phyloP scores from a whole-genome alignment of 2,888 invertebrate genomes.

The Euplexia lucipara region DNA sequence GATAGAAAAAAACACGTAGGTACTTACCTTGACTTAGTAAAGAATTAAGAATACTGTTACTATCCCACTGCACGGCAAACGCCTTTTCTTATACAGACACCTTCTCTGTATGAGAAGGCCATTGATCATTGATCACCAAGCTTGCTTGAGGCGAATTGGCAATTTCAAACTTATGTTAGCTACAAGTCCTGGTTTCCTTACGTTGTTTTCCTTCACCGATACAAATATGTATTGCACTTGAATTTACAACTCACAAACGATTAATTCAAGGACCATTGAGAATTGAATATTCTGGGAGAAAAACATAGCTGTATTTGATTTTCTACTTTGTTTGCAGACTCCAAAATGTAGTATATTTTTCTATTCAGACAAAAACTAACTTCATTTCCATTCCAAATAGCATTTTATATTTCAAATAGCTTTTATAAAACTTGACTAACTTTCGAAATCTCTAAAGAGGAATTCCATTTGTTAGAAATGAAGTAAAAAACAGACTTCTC shows the following conservation, averaged over 20 bases:
- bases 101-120: too few relatives aligned
- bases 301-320: background rate
- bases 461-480: constrained; percentile 15
- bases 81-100: too few relatives aligned
- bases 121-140: too few relatives aligned
- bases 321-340: background rate
- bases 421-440: constrained; percentile 18
- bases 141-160: too few relatives aligned
- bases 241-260: too few relatives aligned
- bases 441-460: background rate
- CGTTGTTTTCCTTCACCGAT: too few relatives aligned
- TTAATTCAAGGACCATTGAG: background rate
- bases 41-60: too few relatives aligned
- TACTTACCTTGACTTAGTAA: too few relatives aligned
- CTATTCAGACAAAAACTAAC: background rate
- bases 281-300: background rate
- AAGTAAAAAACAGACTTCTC: background rate
- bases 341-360: background rate
- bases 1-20: too few relatives aligned
- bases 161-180: too few relatives aligned
- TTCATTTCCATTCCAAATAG: constrained; percentile 15
- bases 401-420: constrained; percentile 12
- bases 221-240: background rate
- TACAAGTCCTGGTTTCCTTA: too few relatives aligned
- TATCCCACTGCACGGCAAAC: too few relatives aligned